Base-by-base conservation (phyloP, 2,888 invertebrate species). In the Netelia virgata region DNA sequence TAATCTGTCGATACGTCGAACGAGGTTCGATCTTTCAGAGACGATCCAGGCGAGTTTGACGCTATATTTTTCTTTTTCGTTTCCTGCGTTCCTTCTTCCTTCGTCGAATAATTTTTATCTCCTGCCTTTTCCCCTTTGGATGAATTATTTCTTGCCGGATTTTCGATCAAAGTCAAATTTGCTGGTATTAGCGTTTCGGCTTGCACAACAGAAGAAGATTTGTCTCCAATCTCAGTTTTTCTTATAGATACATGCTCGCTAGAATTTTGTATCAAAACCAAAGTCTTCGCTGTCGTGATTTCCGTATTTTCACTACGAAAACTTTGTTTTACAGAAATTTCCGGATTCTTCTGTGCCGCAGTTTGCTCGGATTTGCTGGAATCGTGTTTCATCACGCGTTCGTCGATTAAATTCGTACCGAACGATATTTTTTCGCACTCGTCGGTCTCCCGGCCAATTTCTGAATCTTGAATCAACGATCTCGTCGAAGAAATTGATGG, bases 11-110 rank as follows among this genome's bases (percentile, higher is more conserved):
- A 87, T 50, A 87, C 55, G 3, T 87, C 87, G 16, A 84, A 78
- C 9, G 87, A 87, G 1, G 87, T 87, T 59, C 87, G 84, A 83
- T 87, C 86, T 57, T 59, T 81, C 47, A 59, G n/a, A 18, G 87
- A 87, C 14, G 84, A 87, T 20, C 64, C 83, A 18, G 79, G 18
- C 1, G 84, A 84, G 6, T 50, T 59, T 11, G 3, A 11, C 10
- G 36, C 14, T 5, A n/a, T 1, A 78, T 81, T 84, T 70, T 75
- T 77, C 8, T 77, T 53, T 20, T 43, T 59, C 3, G 14, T 36
- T 47, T 59, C 36, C 5, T 28, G 36, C 36, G 36, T 36, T 1
- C 6, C 36, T 61, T 80, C 55, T 18, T 53, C 28, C 8, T 61
- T 23, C 14, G 5, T 23, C 9, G 64, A 74, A 68, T 43, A 2